Percentiles rank a stretch among this genome's conserved stretches.
Conservation (phyloP, 2,113 vertebrate genomes). For the Chionomys nivalis region DNA sequence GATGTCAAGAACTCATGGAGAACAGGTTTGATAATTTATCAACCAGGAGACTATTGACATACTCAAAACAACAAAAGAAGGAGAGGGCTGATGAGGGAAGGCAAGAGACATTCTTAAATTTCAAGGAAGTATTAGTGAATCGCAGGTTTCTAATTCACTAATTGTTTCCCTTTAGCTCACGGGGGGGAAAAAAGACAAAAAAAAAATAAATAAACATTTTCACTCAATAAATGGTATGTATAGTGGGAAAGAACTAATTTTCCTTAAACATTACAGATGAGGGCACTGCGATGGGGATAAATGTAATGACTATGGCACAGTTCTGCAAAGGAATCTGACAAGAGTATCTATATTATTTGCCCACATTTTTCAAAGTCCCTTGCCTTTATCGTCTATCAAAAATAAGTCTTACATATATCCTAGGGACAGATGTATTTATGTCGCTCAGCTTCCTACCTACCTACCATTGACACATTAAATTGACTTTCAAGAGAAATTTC, state of each 20-base stretch:
- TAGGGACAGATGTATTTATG: background rate
- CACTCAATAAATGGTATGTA: background rate
- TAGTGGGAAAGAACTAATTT: background rate
- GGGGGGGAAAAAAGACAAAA: background rate
- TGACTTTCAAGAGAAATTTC: background rate
- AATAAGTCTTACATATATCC: background rate
- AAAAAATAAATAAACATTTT: background rate
- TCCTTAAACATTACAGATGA: background rate
- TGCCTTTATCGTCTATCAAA: background rate
- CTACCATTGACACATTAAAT: background rate
- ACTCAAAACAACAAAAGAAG: background rate
- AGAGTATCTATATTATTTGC: background rate
- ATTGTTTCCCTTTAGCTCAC: background rate
- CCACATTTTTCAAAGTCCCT: background rate
- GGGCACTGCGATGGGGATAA: background rate
- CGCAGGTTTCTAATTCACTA: background rate
- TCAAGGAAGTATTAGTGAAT: background rate
- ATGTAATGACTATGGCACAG: background rate
- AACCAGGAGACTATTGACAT: too few relatives aligned
- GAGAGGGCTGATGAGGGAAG: accelerated
- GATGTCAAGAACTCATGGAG: background rate
- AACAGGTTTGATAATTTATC: background rate
- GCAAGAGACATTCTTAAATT: background rate
- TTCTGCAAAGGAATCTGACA: background rate
- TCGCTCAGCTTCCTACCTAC: background rate